phyloP scores from a whole-genome alignment of 2,797 vertebrate species.

The Bradypus variegatus region DNA sequence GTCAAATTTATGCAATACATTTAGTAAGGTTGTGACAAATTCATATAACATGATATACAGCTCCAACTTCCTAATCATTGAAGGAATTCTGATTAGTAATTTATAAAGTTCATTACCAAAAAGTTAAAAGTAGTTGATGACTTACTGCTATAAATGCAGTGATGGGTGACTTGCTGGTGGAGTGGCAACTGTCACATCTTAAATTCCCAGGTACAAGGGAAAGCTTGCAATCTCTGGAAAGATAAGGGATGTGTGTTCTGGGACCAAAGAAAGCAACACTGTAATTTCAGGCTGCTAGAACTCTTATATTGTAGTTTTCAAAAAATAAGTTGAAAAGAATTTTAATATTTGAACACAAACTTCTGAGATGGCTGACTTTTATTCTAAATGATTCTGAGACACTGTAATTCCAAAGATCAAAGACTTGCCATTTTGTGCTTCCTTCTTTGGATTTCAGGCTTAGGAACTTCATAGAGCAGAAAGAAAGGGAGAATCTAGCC shows the following conservation, averaged over 20 bases:
- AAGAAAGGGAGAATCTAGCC: neutral
- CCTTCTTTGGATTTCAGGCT: neutral
- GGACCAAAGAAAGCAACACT: neutral
- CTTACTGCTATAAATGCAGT: slow-evolving; percentile 18
- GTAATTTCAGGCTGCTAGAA: neutral
- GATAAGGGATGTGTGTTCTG: neutral
- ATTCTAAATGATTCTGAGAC: neutral
- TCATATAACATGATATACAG: neutral
- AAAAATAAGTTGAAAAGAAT: slow-evolving; percentile 17
- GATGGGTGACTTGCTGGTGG: slow-evolving; percentile 27
- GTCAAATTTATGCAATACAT: neutral
- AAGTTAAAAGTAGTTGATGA: slow-evolving; percentile 51
- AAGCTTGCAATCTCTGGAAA: neutral
- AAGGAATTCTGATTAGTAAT: slow-evolving; percentile 57
- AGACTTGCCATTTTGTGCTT: neutral
- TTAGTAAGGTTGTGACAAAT: slow-evolving; percentile 37
- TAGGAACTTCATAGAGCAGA: neutral
- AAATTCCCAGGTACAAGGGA: neutral
- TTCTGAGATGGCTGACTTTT: neutral
- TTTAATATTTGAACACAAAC: neutral
- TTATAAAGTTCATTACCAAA: slow-evolving; percentile 61
- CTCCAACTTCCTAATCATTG: slow-evolving; percentile 55
- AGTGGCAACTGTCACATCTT: neutral
- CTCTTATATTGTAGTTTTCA: neutral
- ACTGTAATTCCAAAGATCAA: neutral